Base-by-base conservation (phyloP, 2,888 invertebrate species). In the Syritta pipiens region DNA sequence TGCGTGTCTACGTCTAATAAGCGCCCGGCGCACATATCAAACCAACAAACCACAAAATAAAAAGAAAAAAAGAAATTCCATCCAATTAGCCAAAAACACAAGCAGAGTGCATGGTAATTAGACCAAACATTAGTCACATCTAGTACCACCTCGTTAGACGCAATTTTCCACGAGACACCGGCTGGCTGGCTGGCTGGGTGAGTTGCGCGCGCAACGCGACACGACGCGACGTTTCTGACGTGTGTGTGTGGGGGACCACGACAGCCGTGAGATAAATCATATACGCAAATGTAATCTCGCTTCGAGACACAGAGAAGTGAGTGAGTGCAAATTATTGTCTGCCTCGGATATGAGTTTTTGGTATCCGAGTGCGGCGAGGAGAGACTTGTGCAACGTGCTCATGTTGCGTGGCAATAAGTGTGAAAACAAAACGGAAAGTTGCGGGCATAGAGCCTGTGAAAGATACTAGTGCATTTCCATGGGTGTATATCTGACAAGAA, bases 61-160 rank as follows among this genome's bases (percentile, higher is more conserved):
- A 20, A 28, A 30, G 19, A 24, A 44, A 42, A 44, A 40, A 46
- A 44, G 20, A 26, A 55, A 22, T 57, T 46, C 55, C 72, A 55
- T 60, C 77, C 77, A 79, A 79, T 79, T 79, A 79, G 67, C 40
- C 72, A 49, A 77, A 53, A 67, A 79, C 71, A 72, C 65, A 79
- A 55, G 57, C 65, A 51, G 55, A 72, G 67, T 35, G 67, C 72
- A 53, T 59, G 60, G 67, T 79, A 79, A 79, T 79, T 79, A 79
- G 72, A 72, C 72, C 77, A 79, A 72, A 79, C 77, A 79, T 72
- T 72, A 79, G 77, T 79, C 77, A 72, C 65, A 79, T 72, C 67
- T 60, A 72, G 60, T 67, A 79, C 35, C 72, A 79, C 67, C 72
- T 79, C 72, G 77, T 72, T 79, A 79, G 65, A 72, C 28, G 72